These are phyloP conservation scores for Caenorhabditis panamensis DNA, from an alignment of 2,888 invertebrate genomes.

Conservation along the genomic window DNA sequence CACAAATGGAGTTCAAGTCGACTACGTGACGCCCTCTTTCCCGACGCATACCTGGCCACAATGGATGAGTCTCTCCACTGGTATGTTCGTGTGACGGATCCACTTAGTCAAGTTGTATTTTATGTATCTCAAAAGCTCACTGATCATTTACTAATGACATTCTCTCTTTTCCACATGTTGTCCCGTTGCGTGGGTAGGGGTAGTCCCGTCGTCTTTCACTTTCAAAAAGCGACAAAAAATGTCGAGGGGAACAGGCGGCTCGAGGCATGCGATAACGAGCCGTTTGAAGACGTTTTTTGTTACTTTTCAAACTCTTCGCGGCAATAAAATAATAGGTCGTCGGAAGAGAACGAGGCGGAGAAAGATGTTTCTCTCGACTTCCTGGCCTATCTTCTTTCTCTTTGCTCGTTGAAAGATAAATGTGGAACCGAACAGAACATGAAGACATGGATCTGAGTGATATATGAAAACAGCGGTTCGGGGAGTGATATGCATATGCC, in stretches of 20 bases:
- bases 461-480: constrained; percentile 57
- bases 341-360: constrained; percentile 27
- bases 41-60: constrained; percentile 80
- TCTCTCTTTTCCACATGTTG: constrained; percentile 45
- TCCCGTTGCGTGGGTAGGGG: constrained; percentile 44
- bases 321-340: constrained; percentile 56
- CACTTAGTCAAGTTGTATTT: neutral
- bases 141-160: constrained; percentile 38
- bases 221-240: constrained; percentile 58
- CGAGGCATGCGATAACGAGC: constrained; percentile 53
- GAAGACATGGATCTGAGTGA: constrained; percentile 33
- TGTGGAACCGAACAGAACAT: constrained; percentile 44
- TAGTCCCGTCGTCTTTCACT: constrained; percentile 8
- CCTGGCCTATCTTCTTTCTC: constrained; percentile 16
- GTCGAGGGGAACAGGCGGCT: constrained; percentile 44
- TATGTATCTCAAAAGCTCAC: neutral
- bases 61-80: constrained; percentile 79
- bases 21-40: constrained; percentile 77
- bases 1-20: constrained; percentile 76
- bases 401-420: constrained; percentile 34
- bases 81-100: constrained; percentile 56
- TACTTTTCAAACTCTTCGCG: constrained; percentile 54
- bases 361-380: constrained; percentile 18
- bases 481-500: constrained; percentile 49
- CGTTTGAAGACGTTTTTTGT: constrained; percentile 61